Conservation (phyloP, 1,140 invertebrate genomes). For the Planococcus citri region DNA sequence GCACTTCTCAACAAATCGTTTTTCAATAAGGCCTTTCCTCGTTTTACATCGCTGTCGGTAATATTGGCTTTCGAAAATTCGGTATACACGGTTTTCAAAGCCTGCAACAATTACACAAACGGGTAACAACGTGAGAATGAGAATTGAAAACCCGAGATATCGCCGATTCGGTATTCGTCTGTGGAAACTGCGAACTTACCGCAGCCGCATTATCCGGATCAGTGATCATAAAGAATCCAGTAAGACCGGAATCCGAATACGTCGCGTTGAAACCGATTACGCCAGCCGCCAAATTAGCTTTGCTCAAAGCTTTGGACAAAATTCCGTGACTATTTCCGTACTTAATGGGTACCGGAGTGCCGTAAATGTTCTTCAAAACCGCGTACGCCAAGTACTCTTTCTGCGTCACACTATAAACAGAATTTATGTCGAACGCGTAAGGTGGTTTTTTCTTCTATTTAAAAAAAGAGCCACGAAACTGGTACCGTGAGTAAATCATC, state of each 20-base stretch:
- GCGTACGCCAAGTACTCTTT: neutral
- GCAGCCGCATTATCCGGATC: neutral
- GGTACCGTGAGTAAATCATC: neutral
- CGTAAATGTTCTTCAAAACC: neutral
- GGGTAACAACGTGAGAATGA: too few species aligned
- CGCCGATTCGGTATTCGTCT: too few species aligned
- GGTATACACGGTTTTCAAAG: neutral
- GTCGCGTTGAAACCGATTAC: neutral
- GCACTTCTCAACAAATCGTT: neutral
- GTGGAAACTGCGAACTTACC: too few species aligned
- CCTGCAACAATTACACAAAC: neutral
- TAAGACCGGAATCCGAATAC: neutral
- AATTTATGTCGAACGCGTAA: neutral
- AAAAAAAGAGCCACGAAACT: too few species aligned
- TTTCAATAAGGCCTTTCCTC: neutral
- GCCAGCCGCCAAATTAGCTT: neutral
- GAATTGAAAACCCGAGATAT: too few species aligned
- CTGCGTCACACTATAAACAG: neutral
- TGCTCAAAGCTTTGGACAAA: neutral
- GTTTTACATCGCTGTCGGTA: neutral
- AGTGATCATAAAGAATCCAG: neutral
- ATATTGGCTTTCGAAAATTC: slow-evolving; percentile 8
- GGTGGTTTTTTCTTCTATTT: neutral
- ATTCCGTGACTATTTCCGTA: neutral
- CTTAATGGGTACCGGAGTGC: neutral